These are phyloP conservation scores for Pycnomerus fuliginosus DNA, from an alignment of 2,888 invertebrate genomes.

Conservation along the genomic window DNA sequence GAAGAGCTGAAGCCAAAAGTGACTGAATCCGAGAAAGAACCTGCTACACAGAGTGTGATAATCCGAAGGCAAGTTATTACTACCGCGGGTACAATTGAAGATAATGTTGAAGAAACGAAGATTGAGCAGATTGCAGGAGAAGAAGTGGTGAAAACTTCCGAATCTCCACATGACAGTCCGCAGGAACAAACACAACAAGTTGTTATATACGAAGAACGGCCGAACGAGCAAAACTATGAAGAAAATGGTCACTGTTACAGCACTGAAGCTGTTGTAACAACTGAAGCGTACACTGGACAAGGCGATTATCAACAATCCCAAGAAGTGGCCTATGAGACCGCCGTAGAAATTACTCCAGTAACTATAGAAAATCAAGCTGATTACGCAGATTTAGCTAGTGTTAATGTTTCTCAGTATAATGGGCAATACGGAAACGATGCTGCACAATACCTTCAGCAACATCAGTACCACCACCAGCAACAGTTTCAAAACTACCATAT, in stretches of 20 bases:
- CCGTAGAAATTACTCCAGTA: conserved; percentile 6
- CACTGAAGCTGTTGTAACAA: conserved; percentile 22
- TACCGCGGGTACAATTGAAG: conserved; percentile 48
- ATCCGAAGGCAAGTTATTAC: conserved; percentile 42
- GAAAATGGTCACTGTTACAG: conserved; percentile 14
- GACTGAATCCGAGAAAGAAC: conserved; percentile 20
- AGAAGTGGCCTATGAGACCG: conserved; percentile 6
- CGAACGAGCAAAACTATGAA: conserved; percentile 13
- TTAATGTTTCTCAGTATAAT: conserved; percentile 55
- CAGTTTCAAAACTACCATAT: conserved; percentile 19
- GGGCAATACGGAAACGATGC: conserved; percentile 37
- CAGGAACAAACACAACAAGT: conserved; percentile 15
- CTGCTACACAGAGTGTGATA: conserved; percentile 31
- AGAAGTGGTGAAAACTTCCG: conserved; percentile 45
- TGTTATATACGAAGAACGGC: conserved; percentile 19
- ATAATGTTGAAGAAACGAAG: conserved; percentile 34
- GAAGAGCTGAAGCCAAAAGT: conserved; percentile 25
- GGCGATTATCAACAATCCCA: conserved; percentile 16
- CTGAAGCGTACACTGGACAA: conserved; percentile 14
- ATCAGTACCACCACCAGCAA: conserved; percentile 39
- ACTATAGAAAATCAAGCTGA: neutral
- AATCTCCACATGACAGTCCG: conserved; percentile 22
- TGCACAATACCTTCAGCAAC: conserved; percentile 39
- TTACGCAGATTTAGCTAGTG: conserved; percentile 66
- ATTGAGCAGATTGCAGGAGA: conserved; percentile 43